Evolutionary conservation across 2,888 invertebrate species (phyloP), one percentile per base, ranked within the genome.

Genomic region (Lordiphosa andalusiaca): DNA sequence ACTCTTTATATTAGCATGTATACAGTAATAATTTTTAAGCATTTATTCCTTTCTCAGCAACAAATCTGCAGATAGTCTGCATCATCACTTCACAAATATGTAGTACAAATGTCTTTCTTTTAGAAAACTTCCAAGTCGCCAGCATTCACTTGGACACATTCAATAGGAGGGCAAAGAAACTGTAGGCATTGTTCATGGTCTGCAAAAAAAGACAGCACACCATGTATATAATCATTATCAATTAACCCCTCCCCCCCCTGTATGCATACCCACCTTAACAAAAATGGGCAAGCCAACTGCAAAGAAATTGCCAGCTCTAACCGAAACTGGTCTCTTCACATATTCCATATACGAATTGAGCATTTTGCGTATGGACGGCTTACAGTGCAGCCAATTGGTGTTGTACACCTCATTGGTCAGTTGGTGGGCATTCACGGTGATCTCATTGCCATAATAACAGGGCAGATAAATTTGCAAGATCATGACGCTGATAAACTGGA

Each of bases 101-200:
- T 6, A 25, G 2, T 25, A 2, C 25, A 25, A 25, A 25, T 25
- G 6, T 2, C 1, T 6, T 25, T 6, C 6, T 25, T 25, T 23
- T 23, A 23, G 6, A 5, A 23, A 25, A 6, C 6, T 25, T 30
- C 9, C 9, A 3, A 33, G 4, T 6, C 4, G 4, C n/a, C 9
- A 12, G 7, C 7, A 3, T 30, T 62, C 19, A 70, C 4, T 76
- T 78, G 0, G 85, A 73, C 33, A 85, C 72, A 62, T 84, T 85
- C 0, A 87, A 57, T 2, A 88, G 52, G 0, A 88, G 56, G 4
- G 88, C 88, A 55, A 87, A 84, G 21, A 87, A 72, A 13, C 75
- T 83, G 36, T 86, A 87, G 3, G 87, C 80, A 61, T 85, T 84
- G 35, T 87, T 86, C 12, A 87, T 75, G n/a, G 84, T 82, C 86